phyloP scores from a whole-genome alignment of 2,113 vertebrate species.

The Notiomystis cincta region DNA sequence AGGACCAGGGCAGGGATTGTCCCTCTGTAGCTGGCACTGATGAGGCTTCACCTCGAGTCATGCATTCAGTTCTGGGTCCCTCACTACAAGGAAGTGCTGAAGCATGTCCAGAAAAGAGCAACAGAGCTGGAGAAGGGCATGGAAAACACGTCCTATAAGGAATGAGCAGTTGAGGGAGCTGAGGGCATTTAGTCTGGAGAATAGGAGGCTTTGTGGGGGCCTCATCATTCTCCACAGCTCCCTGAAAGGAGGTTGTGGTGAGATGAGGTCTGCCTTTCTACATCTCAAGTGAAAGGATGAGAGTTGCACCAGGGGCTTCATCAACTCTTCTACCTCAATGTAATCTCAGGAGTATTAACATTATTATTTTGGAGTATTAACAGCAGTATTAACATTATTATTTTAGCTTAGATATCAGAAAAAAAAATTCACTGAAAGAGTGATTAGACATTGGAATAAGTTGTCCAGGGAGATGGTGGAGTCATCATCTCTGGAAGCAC shows the following conservation, averaged over 20 bases:
- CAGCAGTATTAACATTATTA: too few relatives aligned
- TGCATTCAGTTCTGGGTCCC: background rate
- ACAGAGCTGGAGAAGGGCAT: background rate
- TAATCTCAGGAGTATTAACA: too few relatives aligned
- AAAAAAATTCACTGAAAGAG: background rate
- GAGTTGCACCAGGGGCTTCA: background rate
- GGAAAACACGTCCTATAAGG: background rate
- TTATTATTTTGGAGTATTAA: too few relatives aligned
- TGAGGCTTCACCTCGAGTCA: background rate
- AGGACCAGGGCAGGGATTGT: background rate
- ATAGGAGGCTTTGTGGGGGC: background rate
- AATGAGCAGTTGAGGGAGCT: background rate
- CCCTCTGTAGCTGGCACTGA: background rate
- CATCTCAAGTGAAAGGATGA: background rate
- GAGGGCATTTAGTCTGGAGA: background rate
- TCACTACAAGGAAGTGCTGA: background rate
- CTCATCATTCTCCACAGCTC: background rate
- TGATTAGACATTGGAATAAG: background rate
- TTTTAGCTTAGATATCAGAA: background rate
- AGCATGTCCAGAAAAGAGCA: background rate
- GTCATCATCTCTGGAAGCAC: background rate
- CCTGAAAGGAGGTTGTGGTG: background rate
- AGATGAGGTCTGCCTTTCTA: background rate
- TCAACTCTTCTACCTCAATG: too few relatives aligned
- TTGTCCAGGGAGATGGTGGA: background rate